Base-by-base conservation (phyloP, 2,113 vertebrate genomes). In the Herpetotheres cachinnans region DNA sequence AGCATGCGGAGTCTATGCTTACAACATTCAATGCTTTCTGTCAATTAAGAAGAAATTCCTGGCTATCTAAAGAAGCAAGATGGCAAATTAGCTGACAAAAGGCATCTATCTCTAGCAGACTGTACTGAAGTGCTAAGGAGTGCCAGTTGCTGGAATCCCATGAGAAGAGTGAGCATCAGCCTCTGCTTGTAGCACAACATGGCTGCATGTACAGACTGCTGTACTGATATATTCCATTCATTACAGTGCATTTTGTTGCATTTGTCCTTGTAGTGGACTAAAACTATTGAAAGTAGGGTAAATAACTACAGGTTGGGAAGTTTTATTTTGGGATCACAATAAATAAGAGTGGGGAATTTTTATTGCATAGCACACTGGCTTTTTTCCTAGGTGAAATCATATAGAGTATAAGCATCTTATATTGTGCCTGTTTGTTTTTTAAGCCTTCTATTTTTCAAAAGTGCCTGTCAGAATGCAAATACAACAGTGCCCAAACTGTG, bases 321-420 rank as follows among this genome's bases (percentile, higher is more conserved):
- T 63, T 87, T 78, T 73, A 52, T 88, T 92, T 91, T 93, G 36
- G 46, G 38, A 55, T 86, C 83, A 83, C 54, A 50, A 66, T 79
- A 87, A 96, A 91, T 93, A 71, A 85, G 38, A 74, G 30, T 11
- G 58, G 20, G 83, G 52, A 49, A 47, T 46, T 54, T 95, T 94
- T 87, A 93, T 79, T 87, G 95, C 95, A 94, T 93, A 90, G 38
- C 65, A 95, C 91, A 82, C 81, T 85, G 65, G 52, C 49, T 95
- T 82, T 88, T 91, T 66, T 66, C 81, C 46, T 92, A 36, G 74
- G 69, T 82, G 78, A 95, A 96, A 69, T 55, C 70, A 81, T 71
- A 34, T 13, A 87, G 38, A 50, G 10, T 82, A 84, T 49, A 89
- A 96, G 80, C 56, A 81, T 29, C 90, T 69, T 86, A 49, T 32